Base-by-base conservation (phyloP, 2,797 vertebrate genomes). In the Lates japonicus region DNA sequence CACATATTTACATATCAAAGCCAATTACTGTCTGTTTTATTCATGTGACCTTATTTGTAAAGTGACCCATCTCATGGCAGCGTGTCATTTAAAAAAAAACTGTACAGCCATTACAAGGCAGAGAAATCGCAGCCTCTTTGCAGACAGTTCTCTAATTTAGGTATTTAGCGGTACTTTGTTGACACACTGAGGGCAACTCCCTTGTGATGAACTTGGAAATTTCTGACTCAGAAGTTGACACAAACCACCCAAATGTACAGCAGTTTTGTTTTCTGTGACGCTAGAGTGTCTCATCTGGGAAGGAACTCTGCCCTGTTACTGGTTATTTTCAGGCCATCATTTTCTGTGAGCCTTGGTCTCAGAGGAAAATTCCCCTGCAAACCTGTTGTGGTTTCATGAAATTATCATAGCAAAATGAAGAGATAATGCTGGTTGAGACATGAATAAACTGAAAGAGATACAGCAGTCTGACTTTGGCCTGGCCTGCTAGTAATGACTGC, bases 151-250 rank as follows among this genome's bases (percentile, higher is more conserved):
- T 49, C 1, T 31, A 5, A 0, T 25, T 29, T 11, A 33, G 16
- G 17, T 48, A 33, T 22, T 65, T 55, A 57, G 52, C 31, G 44
- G 19, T 39, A 12, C 14, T 55, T 65, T 54, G 41, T 41, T 58
- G 48, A 61, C 49, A 55, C 33, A 62, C 39, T 65, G 17, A 39
- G 10, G 10, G 52, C 3, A 42, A 60, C 42, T 42, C 19, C 44
- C 49, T 62, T 42, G 14, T 35, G 62, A 33, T 22, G 14, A 54
- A 46, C 33, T 16, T 37, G 7, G 22, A 71, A 57, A 41, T 17
- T 33, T 48, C 41, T 68, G 51, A 78, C 58, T 55, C 11, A 52
- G 39, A 81, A 66, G 13, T 19, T 33, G 14, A 42, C 48, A 57
- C 9, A 33, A 76, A 60, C 3, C 10, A 61, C 16, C 5, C 39